Conservation (phyloP, 2,888 invertebrate species). For the Bellardia pandia region DNA sequence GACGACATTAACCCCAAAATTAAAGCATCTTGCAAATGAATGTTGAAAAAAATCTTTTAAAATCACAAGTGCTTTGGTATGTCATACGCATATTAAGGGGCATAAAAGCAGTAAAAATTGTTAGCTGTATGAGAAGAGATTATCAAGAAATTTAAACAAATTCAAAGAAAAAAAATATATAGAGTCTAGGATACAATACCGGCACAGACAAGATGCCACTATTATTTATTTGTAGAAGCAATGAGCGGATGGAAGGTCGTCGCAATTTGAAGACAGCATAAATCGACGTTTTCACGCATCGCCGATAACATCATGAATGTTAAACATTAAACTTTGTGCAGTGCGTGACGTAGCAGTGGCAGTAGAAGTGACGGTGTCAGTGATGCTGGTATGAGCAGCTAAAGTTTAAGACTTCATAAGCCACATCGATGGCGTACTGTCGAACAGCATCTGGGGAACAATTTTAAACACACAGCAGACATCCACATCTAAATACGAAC, state of each 20-base stretch:
- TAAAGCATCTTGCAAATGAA: conserved; percentile 22
- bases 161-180: neutral
- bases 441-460: conserved; percentile 74
- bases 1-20: neutral
- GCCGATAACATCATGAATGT: conserved; percentile 63
- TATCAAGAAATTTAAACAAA: neutral
- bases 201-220: conserved; percentile 56
- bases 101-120: neutral
- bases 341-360: conserved; percentile 20
- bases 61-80: conserved; percentile 79
- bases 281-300: conserved; percentile 75
- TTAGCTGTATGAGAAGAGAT: neutral
- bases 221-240: conserved; percentile 47
- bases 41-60: conserved; percentile 61
- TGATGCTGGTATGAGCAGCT: conserved; percentile 23
- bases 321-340: conserved; percentile 20
- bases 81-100: conserved; percentile 81
- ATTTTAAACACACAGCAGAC: conserved; percentile 52
- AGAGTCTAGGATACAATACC: conserved; percentile 36
- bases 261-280: conserved; percentile 60
- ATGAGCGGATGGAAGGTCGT: conserved; percentile 36
- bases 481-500: conserved; percentile 1
- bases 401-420: conserved; percentile 69
- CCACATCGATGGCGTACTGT: conserved; percentile 64
- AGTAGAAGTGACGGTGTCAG: neutral